Percentiles rank a stretch among this genome's conserved stretches.
phyloP scores from a whole-genome alignment of 2,888 invertebrate genomes.

The Aromia moschata region DNA sequence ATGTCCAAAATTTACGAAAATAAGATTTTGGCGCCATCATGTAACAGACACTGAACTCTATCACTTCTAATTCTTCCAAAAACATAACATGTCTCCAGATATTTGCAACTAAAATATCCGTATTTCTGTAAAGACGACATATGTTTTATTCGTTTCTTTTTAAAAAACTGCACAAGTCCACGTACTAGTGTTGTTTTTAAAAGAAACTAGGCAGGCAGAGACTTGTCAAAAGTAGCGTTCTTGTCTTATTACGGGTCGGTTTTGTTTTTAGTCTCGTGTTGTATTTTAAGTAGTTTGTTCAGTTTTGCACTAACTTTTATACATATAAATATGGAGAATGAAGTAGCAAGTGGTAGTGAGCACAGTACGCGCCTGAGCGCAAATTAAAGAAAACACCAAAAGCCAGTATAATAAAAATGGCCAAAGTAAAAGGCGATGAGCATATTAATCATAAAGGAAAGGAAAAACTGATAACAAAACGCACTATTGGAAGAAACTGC shows the following conservation, averaged over 20 bases:
- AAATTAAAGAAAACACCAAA: constrained; percentile 9
- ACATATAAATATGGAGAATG: constrained; percentile 1
- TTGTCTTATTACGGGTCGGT: neutral
- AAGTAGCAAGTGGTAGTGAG: constrained; percentile 4
- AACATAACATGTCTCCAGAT: constrained; percentile 8
- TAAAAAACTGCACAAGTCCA: constrained; percentile 8
- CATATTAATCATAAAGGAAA: constrained; percentile 20
- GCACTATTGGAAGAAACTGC: constrained; percentile 16
- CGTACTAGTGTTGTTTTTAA: constrained; percentile 19
- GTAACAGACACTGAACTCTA: constrained; percentile 2
- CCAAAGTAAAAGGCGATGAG: constrained; percentile 20
- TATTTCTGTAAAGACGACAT: constrained; percentile 9
- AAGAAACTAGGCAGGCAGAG: constrained; percentile 12
- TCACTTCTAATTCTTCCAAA: neutral
- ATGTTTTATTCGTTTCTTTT: constrained; percentile 5
- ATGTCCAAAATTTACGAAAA: neutral
- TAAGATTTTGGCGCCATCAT: constrained; percentile 3
- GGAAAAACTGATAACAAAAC: constrained; percentile 12
- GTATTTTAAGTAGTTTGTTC: constrained; percentile 2
- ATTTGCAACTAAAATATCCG: constrained; percentile 6
- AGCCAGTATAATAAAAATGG: constrained; percentile 21
- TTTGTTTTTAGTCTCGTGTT: constrained; percentile 14
- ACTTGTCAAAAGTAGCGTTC: constrained; percentile 14
- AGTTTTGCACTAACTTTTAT: neutral
- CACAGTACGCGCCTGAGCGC: constrained; percentile 21